Conservation (phyloP, 2,888 invertebrate species). For the Cerastis rubricosa region DNA sequence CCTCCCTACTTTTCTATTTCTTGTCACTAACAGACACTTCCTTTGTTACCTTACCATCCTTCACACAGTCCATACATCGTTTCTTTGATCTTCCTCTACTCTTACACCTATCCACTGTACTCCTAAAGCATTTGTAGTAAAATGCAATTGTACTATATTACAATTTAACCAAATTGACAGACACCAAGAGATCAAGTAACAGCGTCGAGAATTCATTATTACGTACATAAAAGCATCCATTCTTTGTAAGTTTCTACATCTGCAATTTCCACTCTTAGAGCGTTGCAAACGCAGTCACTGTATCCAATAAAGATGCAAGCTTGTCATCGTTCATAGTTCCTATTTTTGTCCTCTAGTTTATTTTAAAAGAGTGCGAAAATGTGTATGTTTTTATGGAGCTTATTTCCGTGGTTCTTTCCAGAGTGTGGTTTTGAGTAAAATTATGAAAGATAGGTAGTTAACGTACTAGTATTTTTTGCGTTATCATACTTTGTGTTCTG, state of each 20-base stretch:
- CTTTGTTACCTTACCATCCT: too few relatives aligned
- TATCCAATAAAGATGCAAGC: conserved; percentile 83
- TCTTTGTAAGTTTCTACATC: conserved; percentile 64
- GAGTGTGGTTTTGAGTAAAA: neutral
- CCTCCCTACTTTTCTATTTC: too few relatives aligned
- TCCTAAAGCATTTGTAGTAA: neutral
- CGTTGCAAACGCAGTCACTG: conserved; percentile 71
- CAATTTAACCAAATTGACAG: neutral
- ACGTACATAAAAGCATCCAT: neutral
- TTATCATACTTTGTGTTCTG: neutral
- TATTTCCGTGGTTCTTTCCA: conserved; percentile 34
- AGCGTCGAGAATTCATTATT: conserved; percentile 15
- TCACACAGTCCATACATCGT: too few relatives aligned
- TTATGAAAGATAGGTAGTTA: neutral
- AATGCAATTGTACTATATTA: neutral
- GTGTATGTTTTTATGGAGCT: conserved; percentile 36
- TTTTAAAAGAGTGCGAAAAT: conserved; percentile 46
- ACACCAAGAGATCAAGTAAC: neutral
- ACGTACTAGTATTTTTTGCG: neutral
- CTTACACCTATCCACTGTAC: too few relatives aligned
- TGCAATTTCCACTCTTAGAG: conserved; percentile 51
- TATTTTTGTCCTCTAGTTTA: conserved; percentile 67
- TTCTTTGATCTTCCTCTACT: too few relatives aligned
- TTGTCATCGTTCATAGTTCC: conserved; percentile 78
- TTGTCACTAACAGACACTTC: too few relatives aligned